phyloP scores from a whole-genome alignment of 1,140 invertebrate species.

The Pogonognathellus flavescens region DNA sequence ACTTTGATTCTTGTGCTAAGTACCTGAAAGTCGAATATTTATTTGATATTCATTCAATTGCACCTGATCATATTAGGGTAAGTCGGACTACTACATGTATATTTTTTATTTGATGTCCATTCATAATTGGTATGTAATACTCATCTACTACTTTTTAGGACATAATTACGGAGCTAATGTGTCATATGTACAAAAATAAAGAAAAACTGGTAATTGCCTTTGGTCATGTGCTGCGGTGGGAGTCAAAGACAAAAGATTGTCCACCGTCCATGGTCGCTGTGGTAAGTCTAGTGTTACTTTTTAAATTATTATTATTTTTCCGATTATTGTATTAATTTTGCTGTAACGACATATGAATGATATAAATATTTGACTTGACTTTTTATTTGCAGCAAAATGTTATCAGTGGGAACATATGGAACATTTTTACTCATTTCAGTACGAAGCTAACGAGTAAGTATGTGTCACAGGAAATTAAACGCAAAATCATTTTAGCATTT shows the following conservation, averaged over 20 bases:
- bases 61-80: background rate
- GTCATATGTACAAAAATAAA: conserved; percentile 27
- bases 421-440: background rate
- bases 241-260: background rate
- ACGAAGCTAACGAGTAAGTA: background rate
- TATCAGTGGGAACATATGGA: background rate
- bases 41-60: background rate
- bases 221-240: background rate
- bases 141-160: no score
- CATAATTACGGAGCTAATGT: background rate
- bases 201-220: background rate
- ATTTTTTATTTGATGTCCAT: background rate
- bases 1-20: background rate
- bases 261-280: background rate
- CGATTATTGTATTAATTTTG: no score
- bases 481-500: background rate
- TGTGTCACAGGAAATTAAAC: background rate
- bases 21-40: background rate
- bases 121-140: no score
- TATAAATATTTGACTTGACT: background rate
- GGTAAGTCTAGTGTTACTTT: no score
- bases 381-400: background rate
- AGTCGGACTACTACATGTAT: background rate
- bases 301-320: no score
- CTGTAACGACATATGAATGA: no score